Conservation (phyloP, 2,113 vertebrate species). For the Solea senegalensis region DNA sequence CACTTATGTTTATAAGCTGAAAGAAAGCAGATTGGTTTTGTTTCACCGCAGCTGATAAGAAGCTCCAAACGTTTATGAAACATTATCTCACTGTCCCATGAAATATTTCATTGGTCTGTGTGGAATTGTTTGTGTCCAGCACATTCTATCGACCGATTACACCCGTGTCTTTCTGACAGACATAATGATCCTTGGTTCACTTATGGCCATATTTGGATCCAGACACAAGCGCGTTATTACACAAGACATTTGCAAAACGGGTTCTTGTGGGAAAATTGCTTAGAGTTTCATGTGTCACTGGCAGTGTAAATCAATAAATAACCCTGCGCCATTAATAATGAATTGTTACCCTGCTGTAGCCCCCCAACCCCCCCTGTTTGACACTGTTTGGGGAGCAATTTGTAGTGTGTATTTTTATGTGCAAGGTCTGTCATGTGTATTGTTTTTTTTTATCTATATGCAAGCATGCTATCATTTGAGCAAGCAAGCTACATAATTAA, state of each 20-base stretch:
- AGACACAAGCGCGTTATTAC: conserved; percentile 21
- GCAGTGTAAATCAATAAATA: conserved; percentile 52
- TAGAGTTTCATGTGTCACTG: conserved; percentile 46
- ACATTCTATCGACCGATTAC: conserved; percentile 41
- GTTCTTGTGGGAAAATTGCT: conserved; percentile 53
- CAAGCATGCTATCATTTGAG: too few species aligned
- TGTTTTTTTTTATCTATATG: background rate
- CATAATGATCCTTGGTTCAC: conserved; percentile 9
- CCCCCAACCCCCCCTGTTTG: background rate
- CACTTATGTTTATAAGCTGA: background rate
- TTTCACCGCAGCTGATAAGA: conserved; percentile 9
- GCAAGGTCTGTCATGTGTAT: conserved; percentile 11
- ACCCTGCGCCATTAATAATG: conserved; percentile 18
- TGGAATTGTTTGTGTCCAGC: conserved; percentile 4
- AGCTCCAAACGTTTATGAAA: conserved; percentile 37
- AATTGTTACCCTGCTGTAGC: conserved; percentile 19
- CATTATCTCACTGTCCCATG: conserved; percentile 9
- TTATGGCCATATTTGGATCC: conserved; percentile 51
- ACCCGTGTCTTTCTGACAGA: conserved; percentile 24
- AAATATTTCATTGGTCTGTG: conserved; percentile 33
- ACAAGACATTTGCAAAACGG: conserved; percentile 21
- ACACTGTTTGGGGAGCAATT: background rate
- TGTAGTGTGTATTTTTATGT: background rate
- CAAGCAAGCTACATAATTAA: too few species aligned
- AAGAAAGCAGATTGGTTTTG: conserved; percentile 7